Percentiles rank a stretch among this genome's conserved stretches.
These are phyloP conservation scores for Apteryx owenii DNA, from an alignment of 2,113 vertebrate genomes.

Conservation along the genomic window DNA sequence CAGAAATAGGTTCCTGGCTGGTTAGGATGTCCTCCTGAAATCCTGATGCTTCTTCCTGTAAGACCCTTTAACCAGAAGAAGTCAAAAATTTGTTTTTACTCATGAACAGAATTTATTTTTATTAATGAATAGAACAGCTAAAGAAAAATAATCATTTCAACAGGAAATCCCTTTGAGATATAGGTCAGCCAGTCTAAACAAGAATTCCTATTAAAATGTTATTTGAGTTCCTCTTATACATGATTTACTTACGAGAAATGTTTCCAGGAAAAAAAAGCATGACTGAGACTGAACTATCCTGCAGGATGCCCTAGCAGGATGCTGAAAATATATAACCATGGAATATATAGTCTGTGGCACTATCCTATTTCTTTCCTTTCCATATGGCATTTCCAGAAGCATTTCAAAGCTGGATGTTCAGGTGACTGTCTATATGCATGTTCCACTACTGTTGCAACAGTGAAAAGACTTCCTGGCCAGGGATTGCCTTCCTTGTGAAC, in stretches of 20 bases:
- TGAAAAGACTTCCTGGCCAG: background rate
- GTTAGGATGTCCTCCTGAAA: background rate
- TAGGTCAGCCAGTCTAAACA: constrained; percentile 71
- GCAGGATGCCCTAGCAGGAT: constrained; percentile 65
- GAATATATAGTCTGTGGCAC: background rate
- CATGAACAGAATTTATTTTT: background rate
- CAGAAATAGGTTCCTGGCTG: background rate
- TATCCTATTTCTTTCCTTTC: background rate
- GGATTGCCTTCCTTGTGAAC: background rate
- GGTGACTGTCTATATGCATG: background rate
- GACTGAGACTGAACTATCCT: constrained; percentile 64
- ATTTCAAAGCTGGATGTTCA: background rate
- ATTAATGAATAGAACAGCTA: constrained; percentile 34
- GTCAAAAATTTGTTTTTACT: background rate
- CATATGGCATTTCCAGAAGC: background rate
- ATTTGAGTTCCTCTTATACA: constrained; percentile 60
- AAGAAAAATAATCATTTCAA: constrained; percentile 62
- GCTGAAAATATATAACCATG: constrained; percentile 26
- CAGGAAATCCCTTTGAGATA: constrained; percentile 57
- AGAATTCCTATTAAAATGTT: constrained; percentile 64
- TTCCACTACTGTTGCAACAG: background rate
- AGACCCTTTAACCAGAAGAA: background rate
- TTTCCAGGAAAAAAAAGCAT: constrained; percentile 70
- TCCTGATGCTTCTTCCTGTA: background rate
- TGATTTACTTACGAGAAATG: constrained; percentile 65